These are phyloP conservation scores for Anguilla japonica DNA, from an alignment of 2,113 vertebrate species.

Conservation along the genomic window DNA sequence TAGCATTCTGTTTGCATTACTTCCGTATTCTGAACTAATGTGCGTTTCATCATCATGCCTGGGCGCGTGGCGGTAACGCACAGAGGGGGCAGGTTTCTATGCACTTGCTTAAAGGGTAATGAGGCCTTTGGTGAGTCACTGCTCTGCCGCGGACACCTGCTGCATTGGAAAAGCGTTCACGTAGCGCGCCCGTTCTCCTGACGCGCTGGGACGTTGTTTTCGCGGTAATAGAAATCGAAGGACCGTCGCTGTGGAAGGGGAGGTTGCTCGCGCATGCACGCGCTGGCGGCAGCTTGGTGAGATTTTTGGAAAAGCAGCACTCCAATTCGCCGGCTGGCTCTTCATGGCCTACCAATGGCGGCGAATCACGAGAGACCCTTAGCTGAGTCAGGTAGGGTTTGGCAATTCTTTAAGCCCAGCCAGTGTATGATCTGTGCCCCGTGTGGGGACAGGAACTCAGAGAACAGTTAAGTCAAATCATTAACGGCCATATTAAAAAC, in stretches of 20 bases:
- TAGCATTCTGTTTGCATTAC: background rate
- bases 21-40: background rate
- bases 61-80: background rate
- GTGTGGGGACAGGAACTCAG: background rate
- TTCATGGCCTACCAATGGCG: slow-evolving; percentile 7
- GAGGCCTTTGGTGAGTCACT: background rate
- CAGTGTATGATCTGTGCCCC: background rate
- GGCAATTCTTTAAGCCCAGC: background rate
- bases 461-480: slow-evolving; percentile 31
- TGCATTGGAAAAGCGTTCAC: background rate
- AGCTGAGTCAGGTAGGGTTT: slow-evolving; percentile 11
- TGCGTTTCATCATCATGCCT: background rate
- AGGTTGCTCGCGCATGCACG: background rate
- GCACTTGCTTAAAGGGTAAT: background rate
- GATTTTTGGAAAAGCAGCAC: slow-evolving; percentile 14
- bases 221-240: background rate
- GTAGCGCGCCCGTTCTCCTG: background rate
- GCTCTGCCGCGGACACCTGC: background rate
- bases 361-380: background rate
- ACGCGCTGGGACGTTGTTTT: background rate
- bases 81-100: background rate
- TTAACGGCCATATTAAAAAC: slow-evolving; percentile 36
- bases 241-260: background rate
- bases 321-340: background rate
- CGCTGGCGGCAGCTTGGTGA: background rate